These are phyloP conservation scores for Ianthella basta DNA, from an alignment of 37 sponge, comb jelly and placozoan genomes.

Conservation along the genomic window DNA sequence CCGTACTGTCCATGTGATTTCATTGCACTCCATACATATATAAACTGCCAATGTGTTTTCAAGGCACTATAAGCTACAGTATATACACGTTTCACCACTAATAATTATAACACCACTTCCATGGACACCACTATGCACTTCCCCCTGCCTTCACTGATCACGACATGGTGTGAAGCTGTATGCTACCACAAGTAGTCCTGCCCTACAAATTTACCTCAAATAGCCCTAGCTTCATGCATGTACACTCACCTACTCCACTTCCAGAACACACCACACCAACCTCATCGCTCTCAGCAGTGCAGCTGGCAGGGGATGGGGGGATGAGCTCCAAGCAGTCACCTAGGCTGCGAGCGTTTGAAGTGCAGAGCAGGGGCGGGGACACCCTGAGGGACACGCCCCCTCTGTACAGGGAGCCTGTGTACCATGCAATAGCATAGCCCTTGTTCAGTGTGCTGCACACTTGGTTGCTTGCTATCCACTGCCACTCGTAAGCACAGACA, in stretches of 20 bases:
- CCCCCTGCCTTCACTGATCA: too few species aligned
- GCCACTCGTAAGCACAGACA: not conserved
- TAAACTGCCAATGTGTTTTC: too few species aligned
- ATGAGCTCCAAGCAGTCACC: not conserved
- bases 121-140: too few species aligned
- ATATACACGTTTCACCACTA: too few species aligned
- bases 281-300: not conserved
- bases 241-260: not conserved
- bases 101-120: too few species aligned
- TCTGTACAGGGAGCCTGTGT: not conserved
- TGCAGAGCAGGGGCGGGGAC: constrained; percentile 24
- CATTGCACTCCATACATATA: too few species aligned
- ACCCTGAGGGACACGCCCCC: not conserved
- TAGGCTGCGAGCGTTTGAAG: not conserved
- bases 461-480: not conserved
- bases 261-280: constrained; percentile 18
- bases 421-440: not conserved
- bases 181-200: too few species aligned
- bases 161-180: too few species aligned
- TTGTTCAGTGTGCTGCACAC: not conserved
- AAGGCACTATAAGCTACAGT: too few species aligned
- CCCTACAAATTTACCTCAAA: too few species aligned
- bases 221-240: not conserved
- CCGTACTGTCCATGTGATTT: too few species aligned
- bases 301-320: not conserved